Conservation (phyloP, 2,113 vertebrate genomes). For the Tachysurus fulvidraco region DNA sequence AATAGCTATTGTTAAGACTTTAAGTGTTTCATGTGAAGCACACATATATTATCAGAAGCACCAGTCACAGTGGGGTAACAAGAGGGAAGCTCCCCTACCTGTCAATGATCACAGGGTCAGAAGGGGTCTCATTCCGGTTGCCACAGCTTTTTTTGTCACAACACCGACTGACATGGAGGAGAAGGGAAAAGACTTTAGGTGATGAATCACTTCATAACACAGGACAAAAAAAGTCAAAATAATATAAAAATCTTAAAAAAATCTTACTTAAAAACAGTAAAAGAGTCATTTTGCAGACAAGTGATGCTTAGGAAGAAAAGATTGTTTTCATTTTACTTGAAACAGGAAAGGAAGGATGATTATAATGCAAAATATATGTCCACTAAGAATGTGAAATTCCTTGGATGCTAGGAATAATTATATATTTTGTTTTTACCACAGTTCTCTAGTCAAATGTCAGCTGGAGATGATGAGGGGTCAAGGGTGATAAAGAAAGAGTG, state of each 20-base stretch:
- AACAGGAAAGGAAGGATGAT: background rate
- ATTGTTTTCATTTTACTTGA: background rate
- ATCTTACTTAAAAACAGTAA: background rate
- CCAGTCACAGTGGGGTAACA: background rate
- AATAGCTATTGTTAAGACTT: background rate
- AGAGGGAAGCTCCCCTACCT: constrained; percentile 63
- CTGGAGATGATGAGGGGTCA: constrained; percentile 21
- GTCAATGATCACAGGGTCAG: constrained; percentile 97
- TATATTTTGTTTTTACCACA: background rate
- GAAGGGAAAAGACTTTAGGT: constrained; percentile 13
- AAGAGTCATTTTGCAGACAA: too few relatives aligned
- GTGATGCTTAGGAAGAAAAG: background rate
- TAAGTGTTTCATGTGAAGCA: background rate
- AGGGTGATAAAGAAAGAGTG: constrained; percentile 3
- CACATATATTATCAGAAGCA: background rate
- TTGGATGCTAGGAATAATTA: background rate
- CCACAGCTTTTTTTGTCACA: constrained; percentile 98
- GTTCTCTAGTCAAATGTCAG: background rate
- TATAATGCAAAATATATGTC: background rate
- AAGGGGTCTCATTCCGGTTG: constrained; percentile 95
- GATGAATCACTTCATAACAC: background rate
- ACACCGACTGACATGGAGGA: constrained; percentile 79
- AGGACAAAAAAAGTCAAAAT: background rate
- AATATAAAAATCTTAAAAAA: background rate
- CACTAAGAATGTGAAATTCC: background rate